phyloP scores from a whole-genome alignment of 2,113 vertebrate genomes.

The Trematomus loennbergii region DNA sequence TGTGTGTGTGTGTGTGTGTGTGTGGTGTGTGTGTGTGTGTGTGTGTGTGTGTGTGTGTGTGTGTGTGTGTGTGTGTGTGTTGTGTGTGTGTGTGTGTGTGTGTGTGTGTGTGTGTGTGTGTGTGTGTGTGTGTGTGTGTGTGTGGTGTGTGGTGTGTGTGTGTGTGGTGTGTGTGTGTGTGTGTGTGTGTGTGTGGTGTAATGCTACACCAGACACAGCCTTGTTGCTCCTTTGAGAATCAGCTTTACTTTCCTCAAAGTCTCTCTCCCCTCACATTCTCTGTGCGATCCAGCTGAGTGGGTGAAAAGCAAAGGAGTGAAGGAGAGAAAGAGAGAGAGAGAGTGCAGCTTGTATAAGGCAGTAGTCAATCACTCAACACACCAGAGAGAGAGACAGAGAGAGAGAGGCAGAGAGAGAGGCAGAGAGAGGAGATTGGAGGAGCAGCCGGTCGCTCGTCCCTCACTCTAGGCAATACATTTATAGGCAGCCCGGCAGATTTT shows the following conservation, averaged over 20 bases:
- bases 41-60: background rate
- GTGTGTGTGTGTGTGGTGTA: conserved; percentile 41
- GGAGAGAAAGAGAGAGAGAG: conserved; percentile 33
- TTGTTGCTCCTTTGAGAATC: conserved; percentile 53
- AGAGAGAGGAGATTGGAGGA: conserved; percentile 33
- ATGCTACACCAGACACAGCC: conserved; percentile 62
- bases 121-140: conserved; percentile 31
- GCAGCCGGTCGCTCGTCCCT: conserved; percentile 64
- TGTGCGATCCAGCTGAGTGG: conserved; percentile 52
- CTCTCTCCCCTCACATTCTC: conserved; percentile 7
- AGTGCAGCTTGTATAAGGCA: conserved; percentile 15
- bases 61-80: conserved; percentile 35
- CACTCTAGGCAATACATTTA: conserved; percentile 63
- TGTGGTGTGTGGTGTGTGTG: conserved; percentile 30
- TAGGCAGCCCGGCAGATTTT: conserved; percentile 73
- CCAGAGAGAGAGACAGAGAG: conserved; percentile 12
- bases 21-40: conserved; percentile 34
- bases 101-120: conserved; percentile 10
- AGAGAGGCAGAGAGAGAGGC: conserved; percentile 28
- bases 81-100: conserved; percentile 10
- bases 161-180: conserved; percentile 22
- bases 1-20: conserved; percentile 37
- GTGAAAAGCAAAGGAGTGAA: conserved; percentile 50
- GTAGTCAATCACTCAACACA: conserved; percentile 47
- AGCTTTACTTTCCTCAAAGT: conserved; percentile 36